These are phyloP conservation scores for Polypedilum pembai DNA, from an alignment of 1,140 invertebrate genomes.

Conservation along the genomic window DNA sequence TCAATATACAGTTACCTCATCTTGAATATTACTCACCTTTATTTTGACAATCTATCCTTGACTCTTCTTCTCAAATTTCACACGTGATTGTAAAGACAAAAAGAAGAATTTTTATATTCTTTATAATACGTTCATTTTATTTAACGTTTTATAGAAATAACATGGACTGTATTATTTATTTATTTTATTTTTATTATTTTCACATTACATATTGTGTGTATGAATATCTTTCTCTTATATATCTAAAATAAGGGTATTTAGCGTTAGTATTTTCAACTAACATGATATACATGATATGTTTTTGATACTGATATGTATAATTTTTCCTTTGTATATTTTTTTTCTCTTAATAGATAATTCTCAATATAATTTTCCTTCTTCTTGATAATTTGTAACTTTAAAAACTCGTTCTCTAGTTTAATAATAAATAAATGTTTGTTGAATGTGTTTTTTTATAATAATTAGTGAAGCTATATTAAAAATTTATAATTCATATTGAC, in stretches of 20 bases:
- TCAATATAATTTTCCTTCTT: background rate
- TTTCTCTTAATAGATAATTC: background rate
- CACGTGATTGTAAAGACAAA: no score
- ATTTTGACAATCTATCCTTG: no score
- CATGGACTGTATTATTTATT: constrained; percentile 3
- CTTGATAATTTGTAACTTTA: no score
- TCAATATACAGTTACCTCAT: no score
- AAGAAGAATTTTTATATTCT: background rate
- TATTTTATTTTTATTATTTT: background rate
- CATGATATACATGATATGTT: background rate
- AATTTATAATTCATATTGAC: no score
- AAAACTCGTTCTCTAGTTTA: no score
- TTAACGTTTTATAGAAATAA: constrained; percentile 19
- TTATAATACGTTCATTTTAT: constrained; percentile 4
- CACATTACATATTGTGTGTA: background rate
- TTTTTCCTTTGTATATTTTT: background rate
- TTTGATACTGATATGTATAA: constrained; percentile 16
- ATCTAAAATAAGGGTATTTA: background rate
- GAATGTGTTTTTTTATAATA: no score
- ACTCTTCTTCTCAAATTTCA: no score
- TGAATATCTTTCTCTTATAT: background rate
- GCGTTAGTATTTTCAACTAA: constrained; percentile 11
- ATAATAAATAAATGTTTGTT: no score
- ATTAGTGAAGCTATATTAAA: no score
- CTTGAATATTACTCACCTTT: no score